phyloP scores from a whole-genome alignment of 1,140 invertebrate genomes.

The Coptotermes formosanus region DNA sequence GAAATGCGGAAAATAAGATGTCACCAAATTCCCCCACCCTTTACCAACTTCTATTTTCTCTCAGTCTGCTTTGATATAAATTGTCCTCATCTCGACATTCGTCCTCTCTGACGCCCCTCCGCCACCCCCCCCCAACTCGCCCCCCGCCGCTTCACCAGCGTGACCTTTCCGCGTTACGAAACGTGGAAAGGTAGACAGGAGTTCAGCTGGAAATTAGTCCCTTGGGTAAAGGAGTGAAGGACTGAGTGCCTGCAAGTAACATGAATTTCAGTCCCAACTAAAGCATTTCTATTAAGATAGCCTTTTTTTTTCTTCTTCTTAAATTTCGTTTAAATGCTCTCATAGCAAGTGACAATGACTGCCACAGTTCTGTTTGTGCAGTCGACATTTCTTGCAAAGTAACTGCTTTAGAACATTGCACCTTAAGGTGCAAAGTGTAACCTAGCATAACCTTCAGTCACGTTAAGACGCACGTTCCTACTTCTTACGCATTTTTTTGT shows the following conservation, averaged over 20 bases:
- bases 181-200: background rate
- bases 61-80: slow-evolving; percentile 2
- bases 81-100: background rate
- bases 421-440: too few relatives aligned
- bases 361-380: too few relatives aligned
- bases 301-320: background rate
- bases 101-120: too few relatives aligned
- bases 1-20: slow-evolving; percentile 18
- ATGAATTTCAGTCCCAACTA: slow-evolving; percentile 1
- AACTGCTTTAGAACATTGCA: too few relatives aligned
- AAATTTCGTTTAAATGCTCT: background rate
- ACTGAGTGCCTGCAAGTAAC: background rate
- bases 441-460: too few relatives aligned
- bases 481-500: too few relatives aligned
- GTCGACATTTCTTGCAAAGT: too few relatives aligned
- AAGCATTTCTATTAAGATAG: slow-evolving; percentile 7
- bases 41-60: background rate
- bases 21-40: background rate
- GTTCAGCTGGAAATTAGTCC: background rate
- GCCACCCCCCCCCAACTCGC: too few relatives aligned
- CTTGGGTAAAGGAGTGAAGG: background rate
- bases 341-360: background rate
- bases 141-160: background rate
- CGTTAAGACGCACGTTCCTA: too few relatives aligned
- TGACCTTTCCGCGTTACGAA: background rate